Evolutionary conservation across 2,113 vertebrate genomes (phyloP).

Genomic region (Gasterosteus aculeatus): DNA sequence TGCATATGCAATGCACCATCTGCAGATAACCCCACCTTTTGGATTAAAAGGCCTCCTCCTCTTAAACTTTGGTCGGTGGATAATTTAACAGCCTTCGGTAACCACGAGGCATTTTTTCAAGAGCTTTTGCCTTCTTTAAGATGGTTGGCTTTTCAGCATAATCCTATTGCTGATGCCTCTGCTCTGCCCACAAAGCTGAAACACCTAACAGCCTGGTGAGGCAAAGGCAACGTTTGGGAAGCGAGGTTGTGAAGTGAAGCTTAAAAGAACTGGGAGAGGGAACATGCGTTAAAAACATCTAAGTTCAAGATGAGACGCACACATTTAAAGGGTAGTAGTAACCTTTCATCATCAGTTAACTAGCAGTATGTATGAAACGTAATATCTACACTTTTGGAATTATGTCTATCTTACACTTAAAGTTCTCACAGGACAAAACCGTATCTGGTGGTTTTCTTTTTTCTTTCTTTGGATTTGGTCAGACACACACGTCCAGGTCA

Average conservation of each 20-base stretch:
- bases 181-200: constrained; percentile 13
- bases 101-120: constrained; percentile 3
- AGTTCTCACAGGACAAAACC: neutral
- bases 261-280: neutral
- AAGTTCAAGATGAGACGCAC: neutral
- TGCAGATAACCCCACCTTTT: constrained; percentile 22
- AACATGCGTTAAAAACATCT: constrained; percentile 1
- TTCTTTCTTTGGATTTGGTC: neutral
- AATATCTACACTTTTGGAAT: constrained; percentile 27
- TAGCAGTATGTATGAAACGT: constrained; percentile 21
- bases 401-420: neutral
- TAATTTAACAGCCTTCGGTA: constrained; percentile 17
- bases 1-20: neutral
- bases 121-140: neutral
- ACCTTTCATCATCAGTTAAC: constrained; percentile 18
- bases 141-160: neutral
- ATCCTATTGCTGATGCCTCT: constrained; percentile 23
- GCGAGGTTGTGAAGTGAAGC: neutral
- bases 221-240: constrained; percentile 1
- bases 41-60: constrained; percentile 3
- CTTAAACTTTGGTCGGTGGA: constrained; percentile 11
- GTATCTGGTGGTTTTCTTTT: neutral
- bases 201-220: constrained; percentile 7
- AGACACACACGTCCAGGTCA: neutral
- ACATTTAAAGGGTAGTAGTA: neutral